These are phyloP conservation scores for Zoanthus sociatus DNA, from an alignment of 92 coral and sea anemone genomes.

Conservation along the genomic window DNA sequence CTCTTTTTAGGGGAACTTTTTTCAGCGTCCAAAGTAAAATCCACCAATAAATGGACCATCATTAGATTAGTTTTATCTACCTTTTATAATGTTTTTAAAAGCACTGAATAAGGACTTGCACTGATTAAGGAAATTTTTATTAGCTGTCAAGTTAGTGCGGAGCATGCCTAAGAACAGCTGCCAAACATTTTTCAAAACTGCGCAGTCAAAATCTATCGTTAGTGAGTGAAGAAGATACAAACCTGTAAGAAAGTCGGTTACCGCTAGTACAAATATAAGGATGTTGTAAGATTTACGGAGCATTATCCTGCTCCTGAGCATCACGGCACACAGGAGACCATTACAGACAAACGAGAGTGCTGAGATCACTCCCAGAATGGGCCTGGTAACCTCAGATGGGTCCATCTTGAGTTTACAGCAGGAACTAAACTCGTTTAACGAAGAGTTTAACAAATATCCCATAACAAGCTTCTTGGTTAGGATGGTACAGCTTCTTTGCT, in stretches of 20 bases:
- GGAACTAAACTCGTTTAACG: background rate
- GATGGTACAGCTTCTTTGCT: too few relatives aligned
- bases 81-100: too few relatives aligned
- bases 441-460: background rate
- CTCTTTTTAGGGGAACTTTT: too few relatives aligned
- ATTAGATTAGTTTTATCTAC: too few relatives aligned
- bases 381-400: conserved; percentile 13
- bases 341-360: conserved; percentile 22
- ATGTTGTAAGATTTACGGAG: conserved; percentile 20
- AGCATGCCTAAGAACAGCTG: too few relatives aligned
- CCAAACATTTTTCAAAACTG: too few relatives aligned
- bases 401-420: background rate
- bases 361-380: conserved; percentile 8
- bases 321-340: conserved; percentile 25
- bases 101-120: too few relatives aligned
- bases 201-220: background rate
- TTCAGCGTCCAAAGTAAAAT: too few relatives aligned
- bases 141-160: too few relatives aligned
- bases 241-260: conserved; percentile 35
- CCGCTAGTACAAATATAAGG: conserved; percentile 33
- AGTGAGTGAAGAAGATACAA: background rate
- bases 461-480: background rate
- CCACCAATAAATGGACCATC: too few relatives aligned
- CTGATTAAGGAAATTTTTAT: too few relatives aligned
- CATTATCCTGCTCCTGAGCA: conserved; percentile 25